Conservation (phyloP, 2,797 vertebrate genomes). For the Leptoclinus maculatus region DNA sequence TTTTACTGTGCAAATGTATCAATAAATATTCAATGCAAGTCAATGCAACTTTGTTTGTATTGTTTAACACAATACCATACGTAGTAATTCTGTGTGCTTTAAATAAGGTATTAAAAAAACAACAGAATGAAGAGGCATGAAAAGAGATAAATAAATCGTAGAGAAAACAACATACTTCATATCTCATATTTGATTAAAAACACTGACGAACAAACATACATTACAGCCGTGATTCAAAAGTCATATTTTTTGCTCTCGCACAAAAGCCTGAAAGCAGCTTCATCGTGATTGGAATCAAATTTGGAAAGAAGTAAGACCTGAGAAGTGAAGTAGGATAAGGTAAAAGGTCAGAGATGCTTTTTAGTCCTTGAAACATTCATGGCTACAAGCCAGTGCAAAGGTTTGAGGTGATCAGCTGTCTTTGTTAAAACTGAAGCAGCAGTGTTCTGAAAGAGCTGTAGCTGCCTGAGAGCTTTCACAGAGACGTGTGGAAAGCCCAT, state of each 20-base stretch:
- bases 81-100: neutral
- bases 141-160: neutral
- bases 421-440: constrained; percentile 3
- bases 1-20: neutral
- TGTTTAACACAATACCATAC: neutral
- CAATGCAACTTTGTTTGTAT: neutral
- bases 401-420: neutral
- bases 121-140: neutral
- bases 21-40: neutral
- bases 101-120: neutral
- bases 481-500: constrained; percentile 13
- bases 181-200: constrained; percentile 1
- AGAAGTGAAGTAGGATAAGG: neutral
- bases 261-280: neutral
- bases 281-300: neutral
- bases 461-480: constrained; percentile 3
- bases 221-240: neutral
- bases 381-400: neutral
- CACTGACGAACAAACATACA: neutral
- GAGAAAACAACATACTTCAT: neutral
- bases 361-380: neutral
- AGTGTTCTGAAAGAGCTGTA: constrained; percentile 1
- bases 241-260: neutral
- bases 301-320: neutral
- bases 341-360: neutral